These are phyloP conservation scores for Hydroisotoma schaefferi DNA, from an alignment of 2,888 invertebrate species.

Conservation along the genomic window DNA sequence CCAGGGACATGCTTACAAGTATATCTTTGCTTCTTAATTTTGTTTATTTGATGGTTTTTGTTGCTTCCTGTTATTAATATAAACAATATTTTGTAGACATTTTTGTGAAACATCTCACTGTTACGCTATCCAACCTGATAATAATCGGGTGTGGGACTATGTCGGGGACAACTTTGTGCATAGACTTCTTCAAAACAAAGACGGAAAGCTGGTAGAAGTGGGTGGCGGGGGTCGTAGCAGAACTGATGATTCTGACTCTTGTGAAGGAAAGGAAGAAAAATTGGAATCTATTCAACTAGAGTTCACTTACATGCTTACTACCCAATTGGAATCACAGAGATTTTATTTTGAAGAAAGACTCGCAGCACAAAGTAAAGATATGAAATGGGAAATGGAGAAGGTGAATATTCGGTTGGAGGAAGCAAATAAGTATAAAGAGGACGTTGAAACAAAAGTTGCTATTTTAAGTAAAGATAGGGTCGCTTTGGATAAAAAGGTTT, in stretches of 20 bases:
- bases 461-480: conserved; percentile 64
- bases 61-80: neutral
- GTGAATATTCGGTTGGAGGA: conserved; percentile 27
- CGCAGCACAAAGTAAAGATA: conserved; percentile 53
- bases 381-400: conserved; percentile 43
- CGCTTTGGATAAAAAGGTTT: conserved; percentile 66
- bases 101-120: conserved; percentile 94
- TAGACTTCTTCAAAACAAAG: conserved; percentile 93
- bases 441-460: conserved; percentile 51
- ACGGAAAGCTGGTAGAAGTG: conserved; percentile 86
- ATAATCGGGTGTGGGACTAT: conserved; percentile 98
- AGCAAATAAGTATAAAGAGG: conserved; percentile 20
- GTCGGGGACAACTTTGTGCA: conserved; percentile 97
- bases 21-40: too few relatives aligned
- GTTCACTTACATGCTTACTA: conserved; percentile 91
- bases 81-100: conserved; percentile 61
- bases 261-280: conserved; percentile 64
- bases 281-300: conserved; percentile 92
- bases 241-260: conserved; percentile 53
- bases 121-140: conserved; percentile 93
- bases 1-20: conserved; percentile 83
- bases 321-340: conserved; percentile 90
- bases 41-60: too few relatives aligned
- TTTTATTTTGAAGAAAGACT: conserved; percentile 84
- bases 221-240: conserved; percentile 24